Percentiles rank a stretch among this genome's conserved stretches.
Conservation (phyloP, 2,888 invertebrate genomes). For the Caradrina kadenii region DNA sequence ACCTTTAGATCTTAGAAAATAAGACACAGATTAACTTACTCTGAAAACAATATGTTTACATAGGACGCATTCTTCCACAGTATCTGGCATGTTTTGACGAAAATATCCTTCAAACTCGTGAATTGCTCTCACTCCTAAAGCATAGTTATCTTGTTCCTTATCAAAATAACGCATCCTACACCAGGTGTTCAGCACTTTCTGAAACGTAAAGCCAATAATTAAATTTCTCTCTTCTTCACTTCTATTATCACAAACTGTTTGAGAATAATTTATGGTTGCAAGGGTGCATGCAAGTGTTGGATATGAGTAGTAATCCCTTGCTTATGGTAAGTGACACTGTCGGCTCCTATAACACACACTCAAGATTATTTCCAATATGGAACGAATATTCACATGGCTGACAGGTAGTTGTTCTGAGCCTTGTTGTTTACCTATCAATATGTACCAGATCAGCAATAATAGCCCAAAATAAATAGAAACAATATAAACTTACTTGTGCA, state of each 20-base stretch:
- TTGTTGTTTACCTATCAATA: no score
- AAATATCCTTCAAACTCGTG: slow-evolving; percentile 87
- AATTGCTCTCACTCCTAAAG: slow-evolving; percentile 82
- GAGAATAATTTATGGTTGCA: neutral
- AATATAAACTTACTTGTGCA: slow-evolving; percentile 78
- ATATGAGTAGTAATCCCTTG: no score
- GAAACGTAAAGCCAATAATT: slow-evolving; percentile 64
- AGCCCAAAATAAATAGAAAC: neutral
- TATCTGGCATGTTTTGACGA: slow-evolving; percentile 82
- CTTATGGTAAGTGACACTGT: no score
- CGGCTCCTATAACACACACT: no score
- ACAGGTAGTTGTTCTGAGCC: no score
- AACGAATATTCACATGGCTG: no score
- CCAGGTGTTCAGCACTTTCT: slow-evolving; percentile 85
- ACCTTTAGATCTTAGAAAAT: neutral
- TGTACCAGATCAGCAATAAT: neutral
- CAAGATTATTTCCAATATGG: no score
- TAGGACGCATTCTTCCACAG: slow-evolving; percentile 82
- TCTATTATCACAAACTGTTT: neutral
- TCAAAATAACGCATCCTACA: slow-evolving; percentile 83
- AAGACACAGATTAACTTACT: slow-evolving; percentile 69
- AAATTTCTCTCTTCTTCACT: neutral
- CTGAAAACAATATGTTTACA: slow-evolving; percentile 86
- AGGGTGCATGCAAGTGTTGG: no score
- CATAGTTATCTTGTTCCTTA: slow-evolving; percentile 79